These are phyloP conservation scores for Harmothoe impar DNA, from an alignment of 2,888 invertebrate species.

Conservation along the genomic window DNA sequence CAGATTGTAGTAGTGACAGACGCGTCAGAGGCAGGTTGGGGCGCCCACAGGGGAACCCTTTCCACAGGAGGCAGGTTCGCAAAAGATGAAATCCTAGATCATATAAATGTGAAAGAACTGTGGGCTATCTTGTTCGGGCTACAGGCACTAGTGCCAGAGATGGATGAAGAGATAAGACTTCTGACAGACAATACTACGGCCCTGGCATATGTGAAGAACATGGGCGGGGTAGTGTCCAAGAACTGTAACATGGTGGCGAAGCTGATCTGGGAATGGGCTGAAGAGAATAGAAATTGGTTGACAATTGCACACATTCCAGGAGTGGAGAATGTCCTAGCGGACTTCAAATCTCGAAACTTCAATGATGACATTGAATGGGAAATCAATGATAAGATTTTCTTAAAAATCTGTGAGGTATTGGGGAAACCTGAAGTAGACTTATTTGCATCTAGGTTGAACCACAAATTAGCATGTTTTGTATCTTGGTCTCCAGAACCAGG, in stretches of 20 bases:
- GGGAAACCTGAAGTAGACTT: constrained; percentile 1
- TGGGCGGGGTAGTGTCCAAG: neutral
- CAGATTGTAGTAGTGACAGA: neutral
- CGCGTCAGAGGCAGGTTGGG: constrained; percentile 7
- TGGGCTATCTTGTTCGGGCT: neutral
- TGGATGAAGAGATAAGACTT: neutral
- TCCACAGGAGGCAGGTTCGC: neutral
- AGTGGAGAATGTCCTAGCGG: neutral
- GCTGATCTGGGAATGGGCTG: constrained; percentile 3
- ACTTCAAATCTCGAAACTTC: neutral
- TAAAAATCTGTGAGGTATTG: neutral
- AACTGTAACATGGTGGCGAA: neutral
- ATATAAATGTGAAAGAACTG: constrained; percentile 52
- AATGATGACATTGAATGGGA: constrained; percentile 21
- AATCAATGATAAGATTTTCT: neutral
- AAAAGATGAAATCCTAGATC: too few relatives aligned
- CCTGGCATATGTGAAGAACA: neutral
- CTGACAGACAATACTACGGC: constrained; percentile 43
- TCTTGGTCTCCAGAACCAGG: constrained; percentile 32
- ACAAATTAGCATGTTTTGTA: neutral
- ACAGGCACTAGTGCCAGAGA: neutral
- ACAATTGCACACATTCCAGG: constrained; percentile 41
- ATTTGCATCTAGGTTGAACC: constrained; percentile 10
- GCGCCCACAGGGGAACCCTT: neutral
- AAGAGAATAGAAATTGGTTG: neutral